These are phyloP conservation scores for rabbit (Oryctolagus cuniculus) DNA, from an alignment of 2,113 vertebrate genomes.

Conservation along the genomic window mOryCun1.1 NC_091434.1:139278001-139278500, in stretches of 20 bases:
- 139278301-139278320: neutral
- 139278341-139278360: neutral
- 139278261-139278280: neutral
- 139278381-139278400: neutral
- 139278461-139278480: neutral
- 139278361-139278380: neutral
- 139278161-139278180: neutral
- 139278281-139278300: neutral
- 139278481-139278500: neutral
- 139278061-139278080: neutral
- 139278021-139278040: neutral
- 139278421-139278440: neutral
- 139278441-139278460: neutral
- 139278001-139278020: neutral
- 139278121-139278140: neutral
- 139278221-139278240: neutral
- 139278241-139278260: neutral
- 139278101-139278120: neutral
- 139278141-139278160: conserved; percentile 17
- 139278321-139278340: neutral
- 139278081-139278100: neutral
- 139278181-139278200: conserved; percentile 21
- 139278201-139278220: conserved; percentile 13
- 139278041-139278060: conserved; percentile 50
- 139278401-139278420: neutral